Conservation (phyloP, 2,113 vertebrate genomes). For the Saguinus imperator region DNA sequence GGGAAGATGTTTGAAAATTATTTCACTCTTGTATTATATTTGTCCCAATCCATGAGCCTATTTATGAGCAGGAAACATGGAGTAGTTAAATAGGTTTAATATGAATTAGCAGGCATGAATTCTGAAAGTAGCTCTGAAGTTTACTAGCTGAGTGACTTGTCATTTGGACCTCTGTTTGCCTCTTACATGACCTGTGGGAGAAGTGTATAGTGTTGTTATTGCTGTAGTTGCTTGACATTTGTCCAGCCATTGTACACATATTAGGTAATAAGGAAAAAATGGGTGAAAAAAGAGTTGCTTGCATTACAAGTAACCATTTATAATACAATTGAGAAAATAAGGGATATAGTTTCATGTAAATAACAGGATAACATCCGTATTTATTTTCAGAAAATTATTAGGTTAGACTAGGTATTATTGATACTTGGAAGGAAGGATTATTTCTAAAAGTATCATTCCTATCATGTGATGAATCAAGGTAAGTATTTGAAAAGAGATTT, state of each 20-base stretch:
- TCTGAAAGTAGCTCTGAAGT: neutral
- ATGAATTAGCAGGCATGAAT: neutral
- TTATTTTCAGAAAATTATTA: conserved; percentile 8
- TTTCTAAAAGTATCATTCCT: neutral
- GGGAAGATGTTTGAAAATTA: conserved; percentile 19
- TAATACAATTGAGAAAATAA: neutral
- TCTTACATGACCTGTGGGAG: neutral
- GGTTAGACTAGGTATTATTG: neutral
- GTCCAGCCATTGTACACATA: neutral
- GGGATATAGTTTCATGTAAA: neutral
- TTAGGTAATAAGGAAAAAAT: neutral
- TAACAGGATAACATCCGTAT: neutral
- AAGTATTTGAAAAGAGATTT: neutral
- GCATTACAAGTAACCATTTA: neutral
- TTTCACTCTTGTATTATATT: conserved; percentile 2
- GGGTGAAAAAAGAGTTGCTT: neutral
- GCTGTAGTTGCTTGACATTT: neutral
- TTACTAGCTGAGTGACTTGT: neutral
- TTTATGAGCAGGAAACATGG: neutral
- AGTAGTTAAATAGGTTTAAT: neutral
- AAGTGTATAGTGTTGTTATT: neutral
- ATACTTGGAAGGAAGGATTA: neutral
- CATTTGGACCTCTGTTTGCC: neutral
- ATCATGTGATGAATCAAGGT: neutral
- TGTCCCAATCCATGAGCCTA: neutral